These are phyloP conservation scores for Girardia tigrina DNA, from an alignment of 2,888 invertebrate genomes.

Conservation along the genomic window DNA sequence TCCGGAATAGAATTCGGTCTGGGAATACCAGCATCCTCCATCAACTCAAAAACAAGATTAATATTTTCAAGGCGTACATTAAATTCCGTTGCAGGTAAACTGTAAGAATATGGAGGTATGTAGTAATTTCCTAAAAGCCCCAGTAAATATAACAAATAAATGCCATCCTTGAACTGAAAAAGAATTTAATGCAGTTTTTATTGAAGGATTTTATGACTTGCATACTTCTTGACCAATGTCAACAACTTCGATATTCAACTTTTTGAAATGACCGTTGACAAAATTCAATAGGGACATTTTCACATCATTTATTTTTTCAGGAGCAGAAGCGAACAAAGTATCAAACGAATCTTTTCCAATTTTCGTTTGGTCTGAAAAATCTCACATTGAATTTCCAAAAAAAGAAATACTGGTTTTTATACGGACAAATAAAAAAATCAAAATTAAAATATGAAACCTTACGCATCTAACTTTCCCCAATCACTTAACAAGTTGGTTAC, in stretches of 20 bases:
- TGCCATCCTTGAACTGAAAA: not conserved
- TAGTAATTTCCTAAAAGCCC: not conserved
- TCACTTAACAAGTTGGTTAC: too few relatives aligned
- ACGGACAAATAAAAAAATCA: too few relatives aligned
- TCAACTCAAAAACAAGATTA: not conserved
- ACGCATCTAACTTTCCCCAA: too few relatives aligned
- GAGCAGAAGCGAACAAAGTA: not conserved
- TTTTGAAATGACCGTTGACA: conserved; percentile 7
- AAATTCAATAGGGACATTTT: not conserved
- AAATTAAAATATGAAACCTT: too few relatives aligned
- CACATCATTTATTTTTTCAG: not conserved
- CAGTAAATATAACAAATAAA: not conserved
- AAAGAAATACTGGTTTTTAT: too few relatives aligned
- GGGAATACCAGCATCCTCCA: conserved; percentile 19
- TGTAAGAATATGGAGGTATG: not conserved
- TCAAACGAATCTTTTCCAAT: conserved; percentile 20
- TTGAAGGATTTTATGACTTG: not conserved
- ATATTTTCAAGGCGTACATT: not conserved
- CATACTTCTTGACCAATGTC: not conserved
- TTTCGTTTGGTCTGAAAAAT: conserved; percentile 3
- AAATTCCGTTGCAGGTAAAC: not conserved
- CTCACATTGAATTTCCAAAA: too few relatives aligned
- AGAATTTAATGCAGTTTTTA: not conserved
- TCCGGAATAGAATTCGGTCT: conserved; percentile 1
- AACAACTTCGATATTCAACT: not conserved